Percentiles rank a stretch among this genome's conserved stretches.
phyloP scores from a whole-genome alignment of 2,888 invertebrate species.

The Glyphotaelius pellucidus region DNA sequence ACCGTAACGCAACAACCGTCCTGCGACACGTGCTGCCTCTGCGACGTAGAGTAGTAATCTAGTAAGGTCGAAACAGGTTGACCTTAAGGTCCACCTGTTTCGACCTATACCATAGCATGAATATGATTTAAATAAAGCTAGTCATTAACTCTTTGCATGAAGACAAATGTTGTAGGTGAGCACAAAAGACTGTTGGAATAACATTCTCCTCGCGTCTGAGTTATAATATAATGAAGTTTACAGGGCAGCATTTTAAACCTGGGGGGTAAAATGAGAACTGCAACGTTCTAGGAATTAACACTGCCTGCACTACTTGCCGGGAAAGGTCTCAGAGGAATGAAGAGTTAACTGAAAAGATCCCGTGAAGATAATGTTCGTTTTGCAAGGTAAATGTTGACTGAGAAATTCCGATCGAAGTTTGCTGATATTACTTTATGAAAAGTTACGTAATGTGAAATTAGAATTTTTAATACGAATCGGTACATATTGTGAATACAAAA shows the following conservation, averaged over 20 bases:
- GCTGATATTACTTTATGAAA: no score
- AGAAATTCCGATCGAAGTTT: not conserved
- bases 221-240: conserved; percentile 32
- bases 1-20: no score
- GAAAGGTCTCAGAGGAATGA: not conserved
- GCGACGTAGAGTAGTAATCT: no score
- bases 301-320: not conserved
- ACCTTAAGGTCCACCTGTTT: not conserved
- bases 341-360: not conserved
- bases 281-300: not conserved
- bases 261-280: not conserved
- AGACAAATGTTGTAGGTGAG: conserved; percentile 30
- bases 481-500: no score
- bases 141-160: conserved; percentile 38
- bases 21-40: no score
- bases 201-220: conserved; percentile 22
- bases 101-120: not conserved
- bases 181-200: conserved; percentile 2
- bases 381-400: not conserved
- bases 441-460: no score
- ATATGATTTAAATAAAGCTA: not conserved
- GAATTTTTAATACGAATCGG: no score
- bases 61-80: no score
- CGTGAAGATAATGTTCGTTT: no score
- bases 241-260: conserved; percentile 1